phyloP scores from a whole-genome alignment of 2,113 vertebrate genomes.

The Smithornis capensis region DNA sequence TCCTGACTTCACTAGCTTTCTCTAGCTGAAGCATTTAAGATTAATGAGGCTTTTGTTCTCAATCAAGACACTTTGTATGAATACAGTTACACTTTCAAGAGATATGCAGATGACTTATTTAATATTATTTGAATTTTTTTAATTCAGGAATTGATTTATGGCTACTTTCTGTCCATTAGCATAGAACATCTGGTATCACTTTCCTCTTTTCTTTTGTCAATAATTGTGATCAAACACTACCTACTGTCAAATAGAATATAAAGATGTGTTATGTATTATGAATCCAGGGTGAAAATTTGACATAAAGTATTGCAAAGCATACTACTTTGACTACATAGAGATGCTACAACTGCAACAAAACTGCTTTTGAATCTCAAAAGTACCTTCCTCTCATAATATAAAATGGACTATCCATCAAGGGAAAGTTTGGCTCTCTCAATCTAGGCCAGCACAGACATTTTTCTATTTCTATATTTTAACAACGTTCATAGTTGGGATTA shows the following conservation, averaged over 20 bases:
- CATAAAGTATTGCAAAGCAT: background rate
- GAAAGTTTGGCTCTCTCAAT: background rate
- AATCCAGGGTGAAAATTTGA: background rate
- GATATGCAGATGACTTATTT: constrained; percentile 34
- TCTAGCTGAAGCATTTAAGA: constrained; percentile 55
- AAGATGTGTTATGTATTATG: background rate
- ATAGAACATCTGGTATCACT: background rate
- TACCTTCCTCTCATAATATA: background rate
- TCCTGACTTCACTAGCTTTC: constrained; percentile 59
- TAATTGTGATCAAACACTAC: background rate
- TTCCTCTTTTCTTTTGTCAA: background rate
- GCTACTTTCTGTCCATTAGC: background rate
- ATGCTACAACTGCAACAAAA: background rate
- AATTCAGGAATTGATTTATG: background rate
- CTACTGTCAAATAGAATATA: background rate
- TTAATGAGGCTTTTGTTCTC: constrained; percentile 71
- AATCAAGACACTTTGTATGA: constrained; percentile 65
- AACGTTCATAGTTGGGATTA: background rate
- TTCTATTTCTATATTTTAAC: background rate
- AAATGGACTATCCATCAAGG: background rate
- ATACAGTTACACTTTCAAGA: constrained; percentile 55
- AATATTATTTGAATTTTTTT: constrained; percentile 1
- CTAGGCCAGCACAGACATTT: background rate
- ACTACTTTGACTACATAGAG: background rate
- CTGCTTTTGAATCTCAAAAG: background rate